Conservation (phyloP, 2,888 invertebrate species). For the Trilocha varians region DNA sequence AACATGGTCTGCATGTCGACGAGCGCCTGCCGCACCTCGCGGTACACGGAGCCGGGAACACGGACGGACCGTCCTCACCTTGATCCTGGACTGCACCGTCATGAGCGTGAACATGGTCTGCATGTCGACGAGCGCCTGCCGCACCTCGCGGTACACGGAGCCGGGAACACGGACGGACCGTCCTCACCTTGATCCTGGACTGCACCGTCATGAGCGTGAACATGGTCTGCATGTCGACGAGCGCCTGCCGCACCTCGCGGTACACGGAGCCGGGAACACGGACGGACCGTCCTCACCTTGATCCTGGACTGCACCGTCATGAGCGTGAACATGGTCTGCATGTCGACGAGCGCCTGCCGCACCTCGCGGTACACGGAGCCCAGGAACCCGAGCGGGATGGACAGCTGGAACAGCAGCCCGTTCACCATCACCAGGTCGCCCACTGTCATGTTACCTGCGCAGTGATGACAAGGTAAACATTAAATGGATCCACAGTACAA, state of each 20-base stretch:
- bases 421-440: constrained; percentile 99
- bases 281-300: constrained; percentile 61
- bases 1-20: constrained; percentile 99
- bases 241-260: constrained; percentile 93
- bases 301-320: constrained; percentile 88
- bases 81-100: too few species aligned
- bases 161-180: too few species aligned
- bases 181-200: constrained; percentile 79
- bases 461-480: background rate
- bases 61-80: too few species aligned
- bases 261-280: constrained; percentile 81
- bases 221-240: constrained; percentile 99
- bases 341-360: constrained; percentile 96
- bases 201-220: constrained; percentile 94
- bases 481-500: background rate
- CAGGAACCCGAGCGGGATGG: constrained; percentile 96
- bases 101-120: too few species aligned
- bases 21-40: constrained; percentile 95
- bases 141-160: too few species aligned
- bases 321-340: constrained; percentile 99
- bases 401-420: constrained; percentile 96
- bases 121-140: too few species aligned
- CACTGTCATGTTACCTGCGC: constrained; percentile 91
- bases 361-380: constrained; percentile 98
- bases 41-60: constrained; percentile 98